Evolutionary conservation across 2,888 invertebrate genomes (phyloP).

Genomic region (Hypselothyrea guttata): DNA sequence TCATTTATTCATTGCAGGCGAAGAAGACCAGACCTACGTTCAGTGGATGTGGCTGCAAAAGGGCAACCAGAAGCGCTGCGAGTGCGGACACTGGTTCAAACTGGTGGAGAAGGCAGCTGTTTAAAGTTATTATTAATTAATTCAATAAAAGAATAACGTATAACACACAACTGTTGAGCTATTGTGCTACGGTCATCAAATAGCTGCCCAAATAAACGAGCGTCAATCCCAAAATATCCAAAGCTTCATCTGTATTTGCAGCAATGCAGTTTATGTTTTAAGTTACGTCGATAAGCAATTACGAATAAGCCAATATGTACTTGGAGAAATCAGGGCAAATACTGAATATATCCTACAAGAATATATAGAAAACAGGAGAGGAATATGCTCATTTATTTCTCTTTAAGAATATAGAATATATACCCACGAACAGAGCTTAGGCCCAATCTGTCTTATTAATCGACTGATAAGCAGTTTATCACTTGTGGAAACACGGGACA

Average conservation of each 20-base stretch:
- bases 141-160: constrained; percentile 69
- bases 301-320: constrained; percentile 13
- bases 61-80: constrained; percentile 94
- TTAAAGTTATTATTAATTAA: constrained; percentile 83
- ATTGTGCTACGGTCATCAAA: constrained; percentile 78
- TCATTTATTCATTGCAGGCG: constrained; percentile 83
- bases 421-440: too few species aligned
- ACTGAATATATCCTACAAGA: too few species aligned
- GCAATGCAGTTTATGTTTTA: too few species aligned
- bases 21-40: constrained; percentile 94
- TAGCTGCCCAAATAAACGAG: constrained; percentile 71
- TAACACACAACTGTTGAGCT: constrained; percentile 68
- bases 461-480: too few species aligned
- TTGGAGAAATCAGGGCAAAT: too few species aligned
- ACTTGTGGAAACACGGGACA: too few species aligned
- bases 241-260: constrained; percentile 5
- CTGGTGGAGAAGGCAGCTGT: constrained; percentile 89
- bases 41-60: constrained; percentile 98
- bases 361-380: too few species aligned
- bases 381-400: too few species aligned
- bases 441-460: too few species aligned
- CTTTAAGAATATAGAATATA: too few species aligned
- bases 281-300: neutral
- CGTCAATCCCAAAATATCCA: constrained; percentile 46
- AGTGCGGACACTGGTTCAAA: constrained; percentile 98